phyloP scores from a whole-genome alignment of 2,888 invertebrate species.

The Brachyopa scutellaris region DNA sequence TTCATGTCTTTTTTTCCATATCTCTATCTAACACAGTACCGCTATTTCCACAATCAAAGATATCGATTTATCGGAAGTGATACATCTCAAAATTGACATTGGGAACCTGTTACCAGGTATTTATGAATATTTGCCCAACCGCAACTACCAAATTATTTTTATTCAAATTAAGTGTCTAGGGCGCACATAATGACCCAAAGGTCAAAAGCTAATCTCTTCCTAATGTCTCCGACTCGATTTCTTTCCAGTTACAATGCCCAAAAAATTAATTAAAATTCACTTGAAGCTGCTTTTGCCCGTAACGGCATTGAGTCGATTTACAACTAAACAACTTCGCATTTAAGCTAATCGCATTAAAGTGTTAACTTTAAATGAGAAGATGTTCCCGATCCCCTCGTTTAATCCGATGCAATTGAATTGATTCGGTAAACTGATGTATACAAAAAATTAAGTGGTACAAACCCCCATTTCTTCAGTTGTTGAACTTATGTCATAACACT shows the following conservation, averaged over 20 bases:
- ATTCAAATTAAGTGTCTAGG: constrained; percentile 16
- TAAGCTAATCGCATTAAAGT: not conserved
- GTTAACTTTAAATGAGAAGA: constrained; percentile 5
- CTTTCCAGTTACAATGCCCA: not conserved
- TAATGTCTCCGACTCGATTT: not conserved
- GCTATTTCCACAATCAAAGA: no score
- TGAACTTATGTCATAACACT: constrained; percentile 45
- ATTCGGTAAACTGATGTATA: not conserved
- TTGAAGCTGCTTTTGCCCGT: constrained; percentile 3
- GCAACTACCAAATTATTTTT: not conserved
- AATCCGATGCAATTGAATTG: not conserved
- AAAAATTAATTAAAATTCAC: no score
- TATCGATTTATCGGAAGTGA: no score
- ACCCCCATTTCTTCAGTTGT: constrained; percentile 28
- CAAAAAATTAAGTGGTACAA: not conserved
- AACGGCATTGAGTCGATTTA: not conserved
- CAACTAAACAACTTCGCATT: not conserved
- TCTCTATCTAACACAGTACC: no score
- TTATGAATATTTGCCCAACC: no score
- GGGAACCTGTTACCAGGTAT: no score
- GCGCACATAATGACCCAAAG: constrained; percentile 2
- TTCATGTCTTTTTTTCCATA: no score
- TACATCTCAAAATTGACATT: no score
- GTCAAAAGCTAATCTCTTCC: constrained; percentile 1
- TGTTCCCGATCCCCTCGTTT: not conserved